Base-by-base conservation (phyloP, 2,888 invertebrate species). In the Biston stratarius region DNA sequence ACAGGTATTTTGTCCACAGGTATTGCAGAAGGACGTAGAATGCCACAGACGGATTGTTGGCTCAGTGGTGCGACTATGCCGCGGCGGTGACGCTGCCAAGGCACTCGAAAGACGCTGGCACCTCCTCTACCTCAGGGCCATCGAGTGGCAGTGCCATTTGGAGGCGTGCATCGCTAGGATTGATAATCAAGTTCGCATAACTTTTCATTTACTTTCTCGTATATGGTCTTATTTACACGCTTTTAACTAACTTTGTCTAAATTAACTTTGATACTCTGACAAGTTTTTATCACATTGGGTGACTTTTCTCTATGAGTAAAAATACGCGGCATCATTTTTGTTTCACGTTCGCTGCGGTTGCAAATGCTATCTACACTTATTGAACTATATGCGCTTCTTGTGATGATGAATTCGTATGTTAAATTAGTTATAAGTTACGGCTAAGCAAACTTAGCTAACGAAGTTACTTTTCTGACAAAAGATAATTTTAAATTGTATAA, bases 71-170 rank as follows among this genome's bases (percentile, higher is more conserved):
- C 96, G 96, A 89, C 95, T 96, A 88, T 97, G 96, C 93, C 96
- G 95, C 85, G 96, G 95, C 83, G 95, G 95, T 80, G 95, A 94
- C 92, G 94, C 95, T 81, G 97, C 96, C 71, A 94, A 95, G 65
- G 96, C 96, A 71, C 94, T 98, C 77, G 97, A 98, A 91, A 95
- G 96, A 72, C 97, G 98, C 86, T 99, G 98, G 97, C 98, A 98
- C 90, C 95, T 97, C 77, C 95, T 98, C 76, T 98, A 97, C 94
- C 94, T 99, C 81, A 95, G 97, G 80, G 97, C 98, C 63, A 95
- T 98, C 82, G 98, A 99, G 95, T 97, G 98, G 96, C 98, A 98
- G 94, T 97, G 97, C 91, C 96, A 97, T 87, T 95, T 99, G 84
- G 98, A 99, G 88, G 96, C 96, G 76, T 95, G 97, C 72, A 95